phyloP scores from a whole-genome alignment of 1,140 invertebrate species.

The Nylanderia fulva region DNA sequence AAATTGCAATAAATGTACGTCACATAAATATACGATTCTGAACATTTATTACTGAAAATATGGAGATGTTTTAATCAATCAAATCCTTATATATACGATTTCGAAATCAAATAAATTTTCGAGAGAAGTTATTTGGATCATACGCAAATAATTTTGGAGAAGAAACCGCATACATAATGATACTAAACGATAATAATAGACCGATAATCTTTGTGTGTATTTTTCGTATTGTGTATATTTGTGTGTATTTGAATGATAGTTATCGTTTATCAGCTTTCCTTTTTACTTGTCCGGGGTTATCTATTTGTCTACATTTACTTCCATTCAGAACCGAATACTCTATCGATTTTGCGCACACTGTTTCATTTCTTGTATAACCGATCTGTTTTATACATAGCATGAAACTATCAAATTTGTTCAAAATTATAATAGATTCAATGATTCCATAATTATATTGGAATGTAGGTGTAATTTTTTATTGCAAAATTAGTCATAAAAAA shows the following conservation, averaged over 20 bases:
- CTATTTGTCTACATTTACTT: slow-evolving; percentile 33
- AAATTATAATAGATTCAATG: slow-evolving; percentile 30
- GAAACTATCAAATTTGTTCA: slow-evolving; percentile 16
- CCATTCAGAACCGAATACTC: slow-evolving; percentile 57
- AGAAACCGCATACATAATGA: not conserved
- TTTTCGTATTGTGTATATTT: slow-evolving; percentile 46
- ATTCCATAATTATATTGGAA: not conserved
- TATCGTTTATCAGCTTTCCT: not conserved
- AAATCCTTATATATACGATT: not conserved
- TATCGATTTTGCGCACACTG: slow-evolving; percentile 46
- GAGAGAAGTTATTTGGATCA: not conserved
- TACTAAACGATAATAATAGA: slow-evolving; percentile 37
- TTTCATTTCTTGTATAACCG: slow-evolving; percentile 32
- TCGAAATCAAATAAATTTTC: not conserved
- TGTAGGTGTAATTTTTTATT: not conserved
- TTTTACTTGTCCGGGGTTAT: not conserved
- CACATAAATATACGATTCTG: not conserved
- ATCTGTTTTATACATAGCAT: not conserved
- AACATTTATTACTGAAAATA: not conserved
- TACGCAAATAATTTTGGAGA: not conserved
- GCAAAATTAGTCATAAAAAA: not conserved
- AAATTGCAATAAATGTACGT: slow-evolving; percentile 3
- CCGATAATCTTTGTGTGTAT: slow-evolving; percentile 50
- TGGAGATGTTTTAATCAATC: no score
- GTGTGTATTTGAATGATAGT: slow-evolving; percentile 48